Percentiles rank a stretch among this genome's conserved stretches.
Evolutionary conservation across 1,140 invertebrate genomes (phyloP).

Genomic region (Bombus picipes): DNA sequence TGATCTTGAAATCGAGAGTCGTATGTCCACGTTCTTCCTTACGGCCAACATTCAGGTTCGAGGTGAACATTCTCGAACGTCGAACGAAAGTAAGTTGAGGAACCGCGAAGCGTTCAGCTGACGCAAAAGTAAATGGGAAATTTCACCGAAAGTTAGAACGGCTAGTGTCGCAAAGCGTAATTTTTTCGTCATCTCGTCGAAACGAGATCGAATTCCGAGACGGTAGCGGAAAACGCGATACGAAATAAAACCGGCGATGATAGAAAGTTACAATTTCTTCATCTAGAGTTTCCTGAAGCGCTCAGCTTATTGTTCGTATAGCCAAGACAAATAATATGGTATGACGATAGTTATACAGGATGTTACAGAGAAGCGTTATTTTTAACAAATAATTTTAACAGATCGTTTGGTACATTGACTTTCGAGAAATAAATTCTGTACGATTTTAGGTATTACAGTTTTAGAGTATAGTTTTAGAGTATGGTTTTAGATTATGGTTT

Average conservation of each 20-base stretch:
- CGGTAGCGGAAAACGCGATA: not conserved
- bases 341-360: not conserved
- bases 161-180: too few relatives aligned
- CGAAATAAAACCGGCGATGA: not conserved
- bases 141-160: constrained; percentile 7
- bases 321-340: too few relatives aligned
- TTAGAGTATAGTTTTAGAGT: too few relatives aligned
- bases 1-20: constrained; percentile 82
- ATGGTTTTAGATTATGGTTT: too few relatives aligned
- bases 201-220: not conserved
- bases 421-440: too few relatives aligned
- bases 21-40: constrained; percentile 34
- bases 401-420: not conserved
- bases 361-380: not conserved
- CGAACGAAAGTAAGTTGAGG: constrained; percentile 10
- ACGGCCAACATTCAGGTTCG: not conserved
- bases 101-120: not conserved
- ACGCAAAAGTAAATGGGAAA: constrained; percentile 20
- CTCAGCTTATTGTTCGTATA: too few relatives aligned
- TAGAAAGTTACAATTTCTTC: constrained; percentile 8
- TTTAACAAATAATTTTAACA: not conserved
- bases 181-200: not conserved
- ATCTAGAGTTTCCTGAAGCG: not conserved
- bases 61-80: constrained; percentile 16
- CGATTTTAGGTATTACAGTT: too few relatives aligned